A percentile compares a stretch with the other conserved stretches of the same genome.
Evolutionary conservation across 2,888 invertebrate species (phyloP).

Genomic region (Amiota communis): DNA sequence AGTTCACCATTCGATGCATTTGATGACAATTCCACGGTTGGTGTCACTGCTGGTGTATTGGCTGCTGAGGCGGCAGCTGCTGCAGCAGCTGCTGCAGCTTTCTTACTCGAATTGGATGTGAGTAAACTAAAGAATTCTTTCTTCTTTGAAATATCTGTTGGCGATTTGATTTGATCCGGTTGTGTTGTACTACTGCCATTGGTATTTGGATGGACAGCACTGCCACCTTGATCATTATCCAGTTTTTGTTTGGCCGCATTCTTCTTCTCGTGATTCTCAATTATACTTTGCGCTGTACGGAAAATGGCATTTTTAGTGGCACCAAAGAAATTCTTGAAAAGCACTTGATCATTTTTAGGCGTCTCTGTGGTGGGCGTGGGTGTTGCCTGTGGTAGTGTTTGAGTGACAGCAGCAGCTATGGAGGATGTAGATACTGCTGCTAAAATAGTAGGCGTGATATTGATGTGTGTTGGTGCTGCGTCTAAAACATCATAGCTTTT

Average conservation of each 20-base stretch:
- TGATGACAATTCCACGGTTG: constrained; percentile 47
- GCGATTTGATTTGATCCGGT: constrained; percentile 66
- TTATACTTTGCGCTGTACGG: constrained; percentile 73
- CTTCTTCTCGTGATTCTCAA: constrained; percentile 74
- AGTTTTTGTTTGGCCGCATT: constrained; percentile 71
- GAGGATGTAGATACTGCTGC: constrained; percentile 39
- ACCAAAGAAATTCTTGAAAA: constrained; percentile 73
- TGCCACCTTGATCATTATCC: constrained; percentile 21
- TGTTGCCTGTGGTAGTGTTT: constrained; percentile 42
- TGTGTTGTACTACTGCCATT: constrained; percentile 8
- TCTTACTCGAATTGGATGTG: constrained; percentile 70
- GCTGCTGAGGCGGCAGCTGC: constrained; percentile 51
- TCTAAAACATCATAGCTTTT: constrained; percentile 19
- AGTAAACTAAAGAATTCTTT: constrained; percentile 72
- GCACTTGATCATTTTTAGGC: constrained; percentile 70
- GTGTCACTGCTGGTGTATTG: constrained; percentile 51
- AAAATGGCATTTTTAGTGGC: constrained; percentile 74
- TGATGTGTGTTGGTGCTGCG: constrained; percentile 14
- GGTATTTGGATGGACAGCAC: constrained; percentile 32
- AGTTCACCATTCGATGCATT: constrained; percentile 28
- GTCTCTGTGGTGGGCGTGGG: constrained; percentile 54
- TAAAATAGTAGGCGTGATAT: constrained; percentile 27
- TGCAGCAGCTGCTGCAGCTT: constrained; percentile 66
- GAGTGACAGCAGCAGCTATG: constrained; percentile 40
- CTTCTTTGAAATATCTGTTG: constrained; percentile 71